These are phyloP conservation scores for Sialia sialis DNA, from an alignment of 2,113 vertebrate species.

Conservation along the genomic window DNA sequence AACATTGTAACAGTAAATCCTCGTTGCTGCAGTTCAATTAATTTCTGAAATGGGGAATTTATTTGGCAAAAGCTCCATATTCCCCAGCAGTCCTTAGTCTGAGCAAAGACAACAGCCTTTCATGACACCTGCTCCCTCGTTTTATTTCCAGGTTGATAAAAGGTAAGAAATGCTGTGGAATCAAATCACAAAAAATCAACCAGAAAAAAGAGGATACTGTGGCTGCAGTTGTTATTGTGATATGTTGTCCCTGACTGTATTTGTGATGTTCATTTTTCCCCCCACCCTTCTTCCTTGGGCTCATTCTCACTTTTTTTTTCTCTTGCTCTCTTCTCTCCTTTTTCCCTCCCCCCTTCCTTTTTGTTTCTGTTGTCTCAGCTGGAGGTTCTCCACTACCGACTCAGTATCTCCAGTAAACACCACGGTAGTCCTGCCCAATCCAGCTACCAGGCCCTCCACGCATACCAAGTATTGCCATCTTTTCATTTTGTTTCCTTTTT, in stretches of 20 bases:
- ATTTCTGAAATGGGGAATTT: background rate
- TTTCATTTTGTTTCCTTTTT: constrained; percentile 70
- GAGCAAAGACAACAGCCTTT: background rate
- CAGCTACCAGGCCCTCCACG: constrained; percentile 93
- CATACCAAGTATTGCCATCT: constrained; percentile 96
- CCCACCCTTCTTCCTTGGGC: constrained; percentile 39
- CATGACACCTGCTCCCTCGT: background rate
- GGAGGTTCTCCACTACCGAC: constrained; percentile 96
- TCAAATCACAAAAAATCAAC: too few relatives aligned
- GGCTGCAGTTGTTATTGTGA: constrained; percentile 8
- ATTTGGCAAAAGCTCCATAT: background rate
- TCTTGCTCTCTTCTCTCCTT: constrained; percentile 50
- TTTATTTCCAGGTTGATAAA: background rate
- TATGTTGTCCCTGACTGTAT: constrained; percentile 55
- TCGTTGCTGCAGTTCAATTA: background rate
- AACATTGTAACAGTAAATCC: background rate
- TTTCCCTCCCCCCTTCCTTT: constrained; percentile 18
- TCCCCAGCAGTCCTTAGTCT: background rate
- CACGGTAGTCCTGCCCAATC: constrained; percentile 85
- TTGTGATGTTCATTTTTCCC: constrained; percentile 66
- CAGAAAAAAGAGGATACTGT: constrained; percentile 23
- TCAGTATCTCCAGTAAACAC: constrained; percentile 96
- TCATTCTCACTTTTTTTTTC: constrained; percentile 58
- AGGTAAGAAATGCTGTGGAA: background rate
- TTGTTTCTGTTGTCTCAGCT: constrained; percentile 86